Conservation (phyloP, 2,888 invertebrate species). For the Actias luna region DNA sequence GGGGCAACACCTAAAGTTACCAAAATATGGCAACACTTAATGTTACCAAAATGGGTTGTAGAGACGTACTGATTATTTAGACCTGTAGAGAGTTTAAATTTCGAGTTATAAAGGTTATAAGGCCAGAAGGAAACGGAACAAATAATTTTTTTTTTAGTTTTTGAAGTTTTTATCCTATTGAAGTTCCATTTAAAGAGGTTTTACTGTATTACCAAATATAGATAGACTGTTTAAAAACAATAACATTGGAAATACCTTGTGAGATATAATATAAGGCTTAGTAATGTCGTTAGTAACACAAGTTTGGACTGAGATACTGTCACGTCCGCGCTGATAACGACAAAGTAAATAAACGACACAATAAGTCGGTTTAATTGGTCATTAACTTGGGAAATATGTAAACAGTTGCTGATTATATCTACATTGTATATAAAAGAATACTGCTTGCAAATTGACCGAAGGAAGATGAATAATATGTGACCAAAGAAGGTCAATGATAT, state of each 20-base stretch:
- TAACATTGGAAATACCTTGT: neutral
- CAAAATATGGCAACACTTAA: too few relatives aligned
- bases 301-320: neutral
- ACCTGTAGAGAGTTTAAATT: too few relatives aligned
- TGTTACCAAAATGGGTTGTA: too few relatives aligned
- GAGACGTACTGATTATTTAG: too few relatives aligned
- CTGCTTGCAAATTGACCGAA: neutral
- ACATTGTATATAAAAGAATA: neutral
- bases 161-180: neutral
- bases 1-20: too few relatives aligned
- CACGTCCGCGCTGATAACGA: neutral
- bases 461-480: neutral
- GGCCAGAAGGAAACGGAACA: too few relatives aligned
- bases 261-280: neutral
- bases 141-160: too few relatives aligned
- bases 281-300: neutral
- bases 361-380: conserved; percentile 7
- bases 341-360: conserved; percentile 3
- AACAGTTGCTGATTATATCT: neutral
- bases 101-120: too few relatives aligned
- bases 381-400: neutral
- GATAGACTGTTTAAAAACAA: neutral
- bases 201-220: neutral
- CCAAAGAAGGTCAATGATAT: neutral
- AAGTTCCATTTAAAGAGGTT: neutral